Conservation (phyloP, 92 coral and sea anemone species). For the Nematostella vectensis region DNA sequence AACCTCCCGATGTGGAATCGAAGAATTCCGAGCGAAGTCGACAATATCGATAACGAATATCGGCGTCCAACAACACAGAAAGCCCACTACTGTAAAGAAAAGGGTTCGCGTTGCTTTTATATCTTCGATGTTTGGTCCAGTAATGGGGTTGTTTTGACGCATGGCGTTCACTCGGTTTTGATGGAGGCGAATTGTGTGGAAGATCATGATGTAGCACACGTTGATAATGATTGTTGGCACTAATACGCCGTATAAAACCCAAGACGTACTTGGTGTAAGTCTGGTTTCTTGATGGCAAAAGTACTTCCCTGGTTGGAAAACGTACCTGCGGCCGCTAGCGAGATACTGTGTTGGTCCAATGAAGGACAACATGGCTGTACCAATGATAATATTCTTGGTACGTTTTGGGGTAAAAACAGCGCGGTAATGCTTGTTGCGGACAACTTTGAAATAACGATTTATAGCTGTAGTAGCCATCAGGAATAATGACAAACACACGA, state of each 20-base stretch:
- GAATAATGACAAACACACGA: constrained; percentile 32
- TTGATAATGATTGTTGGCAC: constrained; percentile 13
- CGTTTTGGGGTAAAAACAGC: constrained; percentile 20
- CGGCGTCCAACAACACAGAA: no score
- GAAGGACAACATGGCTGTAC: constrained; percentile 21
- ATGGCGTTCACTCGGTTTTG: no score
- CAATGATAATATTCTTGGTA: constrained; percentile 23
- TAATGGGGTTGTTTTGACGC: no score
- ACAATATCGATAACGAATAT: no score
- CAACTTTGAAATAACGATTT: constrained; percentile 42
- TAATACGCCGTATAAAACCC: constrained; percentile 24
- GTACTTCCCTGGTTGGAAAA: constrained; percentile 40
- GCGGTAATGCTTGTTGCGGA: constrained; percentile 23
- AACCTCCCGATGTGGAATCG: no score
- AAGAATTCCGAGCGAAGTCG: no score
- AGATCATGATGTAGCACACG: constrained; percentile 29
- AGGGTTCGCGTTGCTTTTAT: no score
- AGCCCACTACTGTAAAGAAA: no score
- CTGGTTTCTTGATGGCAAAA: constrained; percentile 37
- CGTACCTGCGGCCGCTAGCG: constrained; percentile 28
- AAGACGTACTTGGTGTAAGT: constrained; percentile 14
- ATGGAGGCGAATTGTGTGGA: constrained; percentile 31
- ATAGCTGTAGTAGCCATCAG: constrained; percentile 37
- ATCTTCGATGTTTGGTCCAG: no score
- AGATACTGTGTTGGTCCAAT: constrained; percentile 37